Conservation (phyloP, 2,113 vertebrate genomes). For the Cyprinodon variegatus region DNA sequence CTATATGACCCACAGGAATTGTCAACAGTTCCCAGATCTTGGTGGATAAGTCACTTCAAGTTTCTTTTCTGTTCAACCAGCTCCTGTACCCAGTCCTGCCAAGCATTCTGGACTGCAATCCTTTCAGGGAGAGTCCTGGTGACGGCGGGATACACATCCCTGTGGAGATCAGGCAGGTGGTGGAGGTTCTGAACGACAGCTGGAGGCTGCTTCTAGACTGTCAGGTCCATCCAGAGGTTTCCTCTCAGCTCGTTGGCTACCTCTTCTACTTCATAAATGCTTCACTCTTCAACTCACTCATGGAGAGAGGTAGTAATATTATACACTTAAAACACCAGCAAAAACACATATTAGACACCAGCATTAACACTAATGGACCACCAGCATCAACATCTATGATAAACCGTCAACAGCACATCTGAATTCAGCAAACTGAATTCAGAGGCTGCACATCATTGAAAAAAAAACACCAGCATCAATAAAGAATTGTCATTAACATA, state of each 20-base stretch:
- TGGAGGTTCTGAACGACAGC: conserved; percentile 69
- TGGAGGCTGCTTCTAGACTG: conserved; percentile 70
- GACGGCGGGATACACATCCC: conserved; percentile 54
- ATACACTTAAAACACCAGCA: background rate
- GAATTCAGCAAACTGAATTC: too few species aligned
- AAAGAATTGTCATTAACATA: too few species aligned
- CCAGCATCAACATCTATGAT: too few species aligned
- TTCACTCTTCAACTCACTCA: conserved; percentile 83
- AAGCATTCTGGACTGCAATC: conserved; percentile 78
- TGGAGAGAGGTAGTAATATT: conserved; percentile 80
- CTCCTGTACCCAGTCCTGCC: conserved; percentile 79
- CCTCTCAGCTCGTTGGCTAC: conserved; percentile 80
- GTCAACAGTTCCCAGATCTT: conserved; percentile 28
- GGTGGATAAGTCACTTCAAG: conserved; percentile 28
- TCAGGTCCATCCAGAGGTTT: conserved; percentile 78
- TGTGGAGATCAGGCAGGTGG: conserved; percentile 59
- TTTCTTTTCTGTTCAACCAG: conserved; percentile 54
- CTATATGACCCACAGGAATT: conserved; percentile 55
- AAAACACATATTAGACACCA: too few species aligned
- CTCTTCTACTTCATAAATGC: conserved; percentile 85
- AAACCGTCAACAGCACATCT: too few species aligned
- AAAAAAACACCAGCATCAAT: too few species aligned
- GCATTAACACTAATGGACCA: too few species aligned
- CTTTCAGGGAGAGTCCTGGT: conserved; percentile 62
- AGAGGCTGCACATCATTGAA: too few species aligned